Conservation (phyloP, 2,113 vertebrate species). For the Eurystomus gularis region DNA sequence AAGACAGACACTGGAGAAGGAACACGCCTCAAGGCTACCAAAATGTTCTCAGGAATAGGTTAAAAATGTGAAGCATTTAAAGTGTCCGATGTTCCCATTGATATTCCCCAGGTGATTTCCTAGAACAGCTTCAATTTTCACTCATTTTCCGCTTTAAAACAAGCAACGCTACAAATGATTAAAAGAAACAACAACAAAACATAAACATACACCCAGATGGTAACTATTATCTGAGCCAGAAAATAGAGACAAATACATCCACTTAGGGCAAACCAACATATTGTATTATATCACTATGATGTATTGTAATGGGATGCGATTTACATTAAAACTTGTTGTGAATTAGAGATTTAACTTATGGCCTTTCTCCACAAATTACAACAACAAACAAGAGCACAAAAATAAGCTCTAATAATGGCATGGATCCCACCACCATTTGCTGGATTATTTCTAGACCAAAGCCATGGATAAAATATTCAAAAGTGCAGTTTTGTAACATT, state of each 20-base stretch:
- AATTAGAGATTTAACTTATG: conserved; percentile 70
- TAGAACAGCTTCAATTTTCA: conserved; percentile 73
- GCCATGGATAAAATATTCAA: background rate
- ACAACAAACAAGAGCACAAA: conserved; percentile 52
- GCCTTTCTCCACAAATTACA: conserved; percentile 64
- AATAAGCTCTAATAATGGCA: conserved; percentile 53
- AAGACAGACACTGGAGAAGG: background rate
- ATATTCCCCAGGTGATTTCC: conserved; percentile 65
- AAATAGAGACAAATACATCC: conserved; percentile 68
- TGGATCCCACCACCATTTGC: conserved; percentile 29
- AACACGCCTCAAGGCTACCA: conserved; percentile 7
- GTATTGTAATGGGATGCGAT: conserved; percentile 63
- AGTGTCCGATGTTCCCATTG: conserved; percentile 40
- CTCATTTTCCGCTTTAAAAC: conserved; percentile 73
- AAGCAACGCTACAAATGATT: conserved; percentile 57
- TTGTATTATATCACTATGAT: conserved; percentile 70
- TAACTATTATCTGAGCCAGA: conserved; percentile 74
- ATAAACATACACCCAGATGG: conserved; percentile 74
- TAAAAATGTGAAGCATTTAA: conserved; percentile 43
- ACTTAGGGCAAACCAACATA: conserved; percentile 71
- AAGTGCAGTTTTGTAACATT: background rate
- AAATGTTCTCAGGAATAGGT: conserved; percentile 41
- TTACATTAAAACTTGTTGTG: conserved; percentile 68
- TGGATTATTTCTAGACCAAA: conserved; percentile 49
- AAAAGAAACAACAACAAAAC: conserved; percentile 73